These are phyloP conservation scores for Microcebus tavaratra DNA, from an alignment of 2,113 vertebrate species.

Conservation along the genomic window DNA sequence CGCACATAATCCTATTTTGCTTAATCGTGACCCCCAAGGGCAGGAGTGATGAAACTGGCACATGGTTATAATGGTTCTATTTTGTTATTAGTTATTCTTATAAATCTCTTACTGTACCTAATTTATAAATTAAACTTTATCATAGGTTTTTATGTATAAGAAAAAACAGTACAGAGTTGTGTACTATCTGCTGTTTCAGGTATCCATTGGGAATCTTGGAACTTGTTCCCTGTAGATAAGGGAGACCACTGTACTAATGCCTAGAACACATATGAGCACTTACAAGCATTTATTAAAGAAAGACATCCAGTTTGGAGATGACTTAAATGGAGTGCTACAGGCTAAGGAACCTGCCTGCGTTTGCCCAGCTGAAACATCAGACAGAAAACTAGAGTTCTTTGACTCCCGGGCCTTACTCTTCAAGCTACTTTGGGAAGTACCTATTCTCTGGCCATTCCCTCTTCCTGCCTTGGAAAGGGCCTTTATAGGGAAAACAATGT, in stretches of 20 bases:
- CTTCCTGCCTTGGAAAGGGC: not conserved
- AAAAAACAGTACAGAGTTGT: not conserved
- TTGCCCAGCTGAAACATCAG: not conserved
- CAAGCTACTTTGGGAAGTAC: not conserved
- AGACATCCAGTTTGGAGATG: not conserved
- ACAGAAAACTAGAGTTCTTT: not conserved
- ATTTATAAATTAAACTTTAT: not conserved
- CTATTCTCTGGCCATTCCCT: not conserved
- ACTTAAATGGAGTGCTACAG: not conserved
- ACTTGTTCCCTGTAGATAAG: not conserved
- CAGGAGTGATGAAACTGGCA: not conserved
- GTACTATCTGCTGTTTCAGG: not conserved
- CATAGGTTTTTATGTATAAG: not conserved
- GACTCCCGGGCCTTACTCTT: not conserved
- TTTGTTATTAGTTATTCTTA: not conserved
- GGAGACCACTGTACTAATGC: not conserved
- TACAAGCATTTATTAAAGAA: not conserved
- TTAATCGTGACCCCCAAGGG: not conserved
- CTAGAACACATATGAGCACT: not conserved
- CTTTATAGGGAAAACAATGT: not conserved
- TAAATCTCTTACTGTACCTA: not conserved
- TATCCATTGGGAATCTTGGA: not conserved
- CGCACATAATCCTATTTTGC: not conserved
- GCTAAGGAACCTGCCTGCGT: not conserved
- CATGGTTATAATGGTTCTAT: not conserved